phyloP scores from a whole-genome alignment of 2,113 vertebrate genomes.

The Copsychus sechellarum region DNA sequence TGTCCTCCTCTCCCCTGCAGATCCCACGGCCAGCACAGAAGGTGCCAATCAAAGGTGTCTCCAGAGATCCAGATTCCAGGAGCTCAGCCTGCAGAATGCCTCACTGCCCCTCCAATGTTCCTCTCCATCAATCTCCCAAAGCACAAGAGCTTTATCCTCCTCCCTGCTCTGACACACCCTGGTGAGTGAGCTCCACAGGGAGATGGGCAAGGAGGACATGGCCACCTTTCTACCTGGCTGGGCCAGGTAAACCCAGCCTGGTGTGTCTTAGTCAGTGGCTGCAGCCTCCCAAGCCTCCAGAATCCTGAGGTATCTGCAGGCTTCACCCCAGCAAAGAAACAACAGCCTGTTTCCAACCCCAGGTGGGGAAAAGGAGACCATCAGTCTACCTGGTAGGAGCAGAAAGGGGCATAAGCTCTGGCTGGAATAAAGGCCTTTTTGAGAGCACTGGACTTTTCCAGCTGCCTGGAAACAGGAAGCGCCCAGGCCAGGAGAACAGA shows the following conservation, averaged over 20 bases:
- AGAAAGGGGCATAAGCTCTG: not conserved
- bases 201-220: not conserved
- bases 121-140: not conserved
- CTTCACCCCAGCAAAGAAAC: not conserved
- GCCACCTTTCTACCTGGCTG: not conserved
- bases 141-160: not conserved
- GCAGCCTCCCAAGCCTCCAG: fast-evolving
- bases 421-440: slow-evolving; percentile 78
- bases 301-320: not conserved
- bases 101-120: not conserved
- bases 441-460: slow-evolving; percentile 79
- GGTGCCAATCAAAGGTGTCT: not conserved
- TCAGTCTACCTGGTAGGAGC: slow-evolving; percentile 14
- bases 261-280: not conserved
- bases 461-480: slow-evolving; percentile 80
- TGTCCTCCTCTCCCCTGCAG: not conserved
- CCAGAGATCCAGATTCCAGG: not conserved
- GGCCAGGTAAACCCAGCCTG: not conserved
- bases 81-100: not conserved
- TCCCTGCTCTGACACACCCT: not conserved
- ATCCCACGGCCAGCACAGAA: fast-evolving
- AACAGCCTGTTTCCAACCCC: not conserved
- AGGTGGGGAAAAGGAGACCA: slow-evolving; percentile 12
- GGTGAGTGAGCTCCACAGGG: not conserved
- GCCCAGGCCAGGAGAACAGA: slow-evolving; percentile 74